Evolutionary conservation across 2,113 vertebrate species (phyloP).

Genomic region (Seriola rivoliana): DNA sequence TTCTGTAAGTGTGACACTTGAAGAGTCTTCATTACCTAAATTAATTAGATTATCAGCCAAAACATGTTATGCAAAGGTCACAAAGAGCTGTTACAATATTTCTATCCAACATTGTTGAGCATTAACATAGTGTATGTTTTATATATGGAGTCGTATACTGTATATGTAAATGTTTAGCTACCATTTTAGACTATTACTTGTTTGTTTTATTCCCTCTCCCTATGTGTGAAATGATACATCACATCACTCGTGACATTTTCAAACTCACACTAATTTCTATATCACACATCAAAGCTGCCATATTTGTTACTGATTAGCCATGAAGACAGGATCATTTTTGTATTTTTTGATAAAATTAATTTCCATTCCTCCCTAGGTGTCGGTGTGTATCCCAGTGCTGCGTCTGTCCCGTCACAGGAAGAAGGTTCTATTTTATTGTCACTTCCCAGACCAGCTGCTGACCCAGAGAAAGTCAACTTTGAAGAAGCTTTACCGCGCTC

Average conservation of each 20-base stretch:
- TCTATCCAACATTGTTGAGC: neutral
- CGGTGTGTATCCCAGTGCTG: conserved; percentile 94
- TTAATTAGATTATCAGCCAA: neutral
- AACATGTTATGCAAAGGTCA: neutral
- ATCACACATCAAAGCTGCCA: neutral
- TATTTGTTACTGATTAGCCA: neutral
- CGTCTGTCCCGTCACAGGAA: conserved; percentile 90
- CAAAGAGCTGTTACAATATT: neutral
- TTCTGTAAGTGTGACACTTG: neutral
- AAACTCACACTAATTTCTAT: neutral
- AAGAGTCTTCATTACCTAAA: neutral
- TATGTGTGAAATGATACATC: neutral
- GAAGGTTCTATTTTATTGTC: conserved; percentile 98
- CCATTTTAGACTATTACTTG: neutral
- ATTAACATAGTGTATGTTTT: neutral
- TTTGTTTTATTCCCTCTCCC: neutral
- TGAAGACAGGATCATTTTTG: neutral
- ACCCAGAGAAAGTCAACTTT: conserved; percentile 88
- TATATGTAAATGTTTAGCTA: neutral
- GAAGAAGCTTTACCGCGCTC: conserved; percentile 91
- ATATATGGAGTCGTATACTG: neutral
- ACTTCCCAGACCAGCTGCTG: conserved; percentile 96
- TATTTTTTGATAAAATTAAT: neutral
- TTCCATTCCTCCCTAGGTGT: conserved; percentile 86
- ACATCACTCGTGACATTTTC: neutral